These are phyloP conservation scores for Toxotes chatareus DNA, from an alignment of 2,113 vertebrate genomes.

Conservation along the genomic window DNA sequence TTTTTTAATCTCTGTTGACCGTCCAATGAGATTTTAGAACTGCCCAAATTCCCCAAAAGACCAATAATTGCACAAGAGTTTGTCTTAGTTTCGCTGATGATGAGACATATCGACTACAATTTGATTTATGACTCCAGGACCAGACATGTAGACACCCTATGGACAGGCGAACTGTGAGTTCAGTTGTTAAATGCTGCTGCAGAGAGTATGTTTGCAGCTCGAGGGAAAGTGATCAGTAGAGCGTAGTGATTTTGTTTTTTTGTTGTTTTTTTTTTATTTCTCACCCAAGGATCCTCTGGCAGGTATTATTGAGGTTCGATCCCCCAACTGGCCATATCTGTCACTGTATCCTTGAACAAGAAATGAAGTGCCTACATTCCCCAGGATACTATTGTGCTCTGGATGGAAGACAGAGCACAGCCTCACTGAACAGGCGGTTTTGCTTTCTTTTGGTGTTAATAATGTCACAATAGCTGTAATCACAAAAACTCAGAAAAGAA, in stretches of 20 bases:
- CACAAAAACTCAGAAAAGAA: conserved; percentile 10
- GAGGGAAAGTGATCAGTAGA: conserved; percentile 16
- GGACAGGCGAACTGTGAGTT: conserved; percentile 3
- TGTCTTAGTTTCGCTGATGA: background rate
- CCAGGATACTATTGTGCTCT: background rate
- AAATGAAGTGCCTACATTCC: conserved; percentile 31
- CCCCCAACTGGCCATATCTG: conserved; percentile 24
- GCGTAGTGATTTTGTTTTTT: conserved; percentile 25
- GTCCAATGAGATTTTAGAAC: background rate
- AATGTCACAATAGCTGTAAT: conserved; percentile 1
- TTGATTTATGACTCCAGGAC: background rate
- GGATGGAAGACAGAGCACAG: background rate
- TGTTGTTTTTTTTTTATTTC: background rate
- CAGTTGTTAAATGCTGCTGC: conserved; percentile 30
- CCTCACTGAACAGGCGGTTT: conserved; percentile 16
- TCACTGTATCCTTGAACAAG: conserved; percentile 52
- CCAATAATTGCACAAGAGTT: conserved; percentile 1
- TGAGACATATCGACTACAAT: background rate
- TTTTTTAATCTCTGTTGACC: background rate
- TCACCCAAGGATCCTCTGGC: conserved; percentile 48
- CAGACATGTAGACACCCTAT: background rate
- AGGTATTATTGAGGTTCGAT: conserved; percentile 38
- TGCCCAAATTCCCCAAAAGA: background rate
- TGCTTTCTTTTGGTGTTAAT: background rate
- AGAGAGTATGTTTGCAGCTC: conserved; percentile 8